Percentiles rank a stretch among this genome's conserved stretches.
phyloP scores from a whole-genome alignment of 1,140 invertebrate species.

The Ooceraea biroi region DNA sequence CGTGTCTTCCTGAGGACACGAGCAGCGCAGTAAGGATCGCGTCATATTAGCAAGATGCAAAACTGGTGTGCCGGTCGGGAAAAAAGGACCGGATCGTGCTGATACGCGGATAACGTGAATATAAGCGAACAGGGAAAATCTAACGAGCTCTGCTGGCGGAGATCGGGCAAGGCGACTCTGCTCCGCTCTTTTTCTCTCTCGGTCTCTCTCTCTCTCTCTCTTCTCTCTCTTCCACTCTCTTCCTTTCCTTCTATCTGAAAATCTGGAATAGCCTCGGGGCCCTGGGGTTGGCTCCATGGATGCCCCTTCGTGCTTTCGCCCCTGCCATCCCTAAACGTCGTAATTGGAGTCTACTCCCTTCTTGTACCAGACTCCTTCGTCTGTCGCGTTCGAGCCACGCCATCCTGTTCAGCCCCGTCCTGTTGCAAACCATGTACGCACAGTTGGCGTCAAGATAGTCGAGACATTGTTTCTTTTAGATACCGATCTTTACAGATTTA shows the following conservation, averaged over 20 bases:
- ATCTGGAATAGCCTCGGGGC: slow-evolving; percentile 71
- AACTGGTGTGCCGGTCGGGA: slow-evolving; percentile 10
- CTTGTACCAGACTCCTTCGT: slow-evolving; percentile 57
- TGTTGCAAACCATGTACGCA: background rate
- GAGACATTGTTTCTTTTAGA: background rate
- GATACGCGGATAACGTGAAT: slow-evolving; percentile 73
- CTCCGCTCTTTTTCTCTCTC: background rate
- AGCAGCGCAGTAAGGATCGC: slow-evolving; percentile 32
- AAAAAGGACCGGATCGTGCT: slow-evolving; percentile 52
- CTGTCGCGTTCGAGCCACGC: slow-evolving; percentile 12
- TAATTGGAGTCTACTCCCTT: slow-evolving; percentile 81
- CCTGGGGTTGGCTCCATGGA: slow-evolving; percentile 70
- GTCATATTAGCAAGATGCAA: slow-evolving; percentile 46
- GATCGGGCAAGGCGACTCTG: slow-evolving; percentile 70
- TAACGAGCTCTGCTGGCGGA: slow-evolving; percentile 77
- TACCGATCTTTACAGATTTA: background rate
- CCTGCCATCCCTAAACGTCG: slow-evolving; percentile 78
- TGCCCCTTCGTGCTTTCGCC: slow-evolving; percentile 73
- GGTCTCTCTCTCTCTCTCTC: background rate
- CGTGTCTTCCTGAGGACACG: slow-evolving; percentile 26
- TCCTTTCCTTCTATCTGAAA: slow-evolving; percentile 45
- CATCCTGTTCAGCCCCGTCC: background rate
- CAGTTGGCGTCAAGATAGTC: background rate
- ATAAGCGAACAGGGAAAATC: slow-evolving; percentile 80
- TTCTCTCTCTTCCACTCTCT: background rate